Evolutionary conservation across 2,888 invertebrate genomes (phyloP), one percentile per base, ranked within the genome.

Genomic region (Xylota segnis): DNA sequence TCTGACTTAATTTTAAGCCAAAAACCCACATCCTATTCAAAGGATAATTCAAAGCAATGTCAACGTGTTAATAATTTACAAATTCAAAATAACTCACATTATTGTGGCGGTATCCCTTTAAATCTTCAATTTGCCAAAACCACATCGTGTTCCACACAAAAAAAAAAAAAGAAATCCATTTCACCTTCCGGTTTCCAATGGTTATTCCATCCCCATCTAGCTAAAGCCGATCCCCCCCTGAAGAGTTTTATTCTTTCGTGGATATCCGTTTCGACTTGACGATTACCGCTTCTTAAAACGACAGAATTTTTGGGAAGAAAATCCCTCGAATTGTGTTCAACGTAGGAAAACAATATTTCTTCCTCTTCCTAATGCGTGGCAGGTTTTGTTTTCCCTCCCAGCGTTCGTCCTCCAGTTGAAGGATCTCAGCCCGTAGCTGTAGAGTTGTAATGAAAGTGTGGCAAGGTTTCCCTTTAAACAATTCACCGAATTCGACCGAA

Each of bases 41-140:
- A n/a, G 23, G 18, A 45, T 66, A 75, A 45, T 23, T 23, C 23
- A 23, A 23, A 23, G 23, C 23, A 23, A 23, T 3, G 23, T 23
- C 23, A 23, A 23, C 23, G 23, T 23, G 23, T 23, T 23, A 23
- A 66, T 75, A 65, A 66, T 66, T 75, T 47, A 45, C 65, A 75
- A 65, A 65, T 23, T 23, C 16, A 65, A 58, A 66, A 66, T 66
- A 75, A 58, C 58, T 75, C 37, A 27, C 75, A 75, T 66, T 75
- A 43, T 65, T 58, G 37, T 27, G 29, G 18, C 16, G 7, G 12
- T 66, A 66, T 58, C 56, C 65, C 58, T 66, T 47, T 65, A 66
- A 56, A 56, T 75, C 56, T 66, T 66, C 75, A 75, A 75, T 75
- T 75, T 75, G 47, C 65, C 65, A 45, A 58, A 47, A 16, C 47